Conservation (phyloP, 2,113 vertebrate genomes). For the Alethe castanea region DNA sequence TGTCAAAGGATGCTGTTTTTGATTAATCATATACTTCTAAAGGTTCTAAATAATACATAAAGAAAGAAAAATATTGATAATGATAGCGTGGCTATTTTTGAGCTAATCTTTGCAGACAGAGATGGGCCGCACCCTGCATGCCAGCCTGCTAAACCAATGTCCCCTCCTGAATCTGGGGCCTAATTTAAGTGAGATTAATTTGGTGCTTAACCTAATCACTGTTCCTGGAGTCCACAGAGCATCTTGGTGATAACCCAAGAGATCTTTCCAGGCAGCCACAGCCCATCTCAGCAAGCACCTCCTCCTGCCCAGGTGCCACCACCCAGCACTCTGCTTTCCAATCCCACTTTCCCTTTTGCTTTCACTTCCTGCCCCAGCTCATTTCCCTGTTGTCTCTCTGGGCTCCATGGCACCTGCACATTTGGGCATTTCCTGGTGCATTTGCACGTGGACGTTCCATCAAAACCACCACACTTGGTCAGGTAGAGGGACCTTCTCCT, state of each 20-base stretch:
- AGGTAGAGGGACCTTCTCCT: not conserved
- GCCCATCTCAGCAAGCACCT: not conserved
- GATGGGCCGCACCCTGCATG: rapidly evolving
- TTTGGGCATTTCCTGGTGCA: not conserved
- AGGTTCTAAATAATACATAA: not conserved
- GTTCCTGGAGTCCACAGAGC: not conserved
- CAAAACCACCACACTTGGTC: not conserved
- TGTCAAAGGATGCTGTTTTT: not conserved
- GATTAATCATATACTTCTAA: not conserved
- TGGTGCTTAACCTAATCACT: not conserved
- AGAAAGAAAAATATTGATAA: not conserved
- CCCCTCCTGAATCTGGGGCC: not conserved
- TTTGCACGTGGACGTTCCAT: rapidly evolving
- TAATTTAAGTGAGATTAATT: not conserved
- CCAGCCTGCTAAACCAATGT: not conserved
- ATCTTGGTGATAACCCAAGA: not conserved
- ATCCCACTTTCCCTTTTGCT: not conserved
- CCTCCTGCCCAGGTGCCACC: not conserved
- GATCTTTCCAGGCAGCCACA: not conserved
- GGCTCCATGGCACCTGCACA: not conserved
- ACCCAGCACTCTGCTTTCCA: not conserved
- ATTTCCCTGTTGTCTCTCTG: not conserved
- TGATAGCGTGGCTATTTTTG: not conserved
- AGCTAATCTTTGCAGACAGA: not conserved
- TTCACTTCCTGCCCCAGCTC: not conserved